Evolutionary conservation across 2,797 vertebrate genomes (phyloP), one percentile per base, ranked within the genome.

Genomic region (Cirrhinus mrigala): DNA sequence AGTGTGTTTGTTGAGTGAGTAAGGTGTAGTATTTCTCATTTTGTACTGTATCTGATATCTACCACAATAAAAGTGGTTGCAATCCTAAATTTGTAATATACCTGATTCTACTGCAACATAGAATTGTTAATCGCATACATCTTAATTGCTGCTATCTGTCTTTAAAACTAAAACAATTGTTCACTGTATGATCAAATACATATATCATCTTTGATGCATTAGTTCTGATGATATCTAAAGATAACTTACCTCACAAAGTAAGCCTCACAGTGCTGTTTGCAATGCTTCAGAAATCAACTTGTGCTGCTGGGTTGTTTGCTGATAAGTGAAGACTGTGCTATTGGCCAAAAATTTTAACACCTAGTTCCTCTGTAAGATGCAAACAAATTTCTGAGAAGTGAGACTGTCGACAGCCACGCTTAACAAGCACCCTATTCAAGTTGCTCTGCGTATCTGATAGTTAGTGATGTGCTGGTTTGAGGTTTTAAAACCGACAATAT

Each of bases 231-330:
- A 11, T 27, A 82, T 81, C 50, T 44, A 20, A 37, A 52, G 1
- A 64, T 33, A 20, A 37, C 81, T 83, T 75, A 83, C 81, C 81
- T 83, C 40, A 62, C 7, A 62, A 29, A 62, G 56, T 46, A 20
- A 20, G 76, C 24, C n/a, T 71, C 20, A 37, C 18, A 64, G 2
- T 64, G 70, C 5, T 0, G 12, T 66, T 33, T 64, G 29, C 8
- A 52, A 11, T 64, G 20, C 60, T 20, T 50, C n/a, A 29, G 37
- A 79, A 18, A 12, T 2, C 15, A 64, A 24, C 40, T 27, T 20
- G n/a, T 66, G 24, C 24, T 66, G n/a, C 18, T 64, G 14, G 1
- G 44, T 12, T 50, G 20, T 62, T 60, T 60, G 27, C 24, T 24
- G 66, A n/a, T n/a, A 62, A 27, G 8, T 18, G 76, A 16, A 48